Percentiles rank a stretch among this genome's conserved stretches.
Evolutionary conservation across 2,797 vertebrate genomes (phyloP).

Genomic region (Sebastes taczanowskii): DNA sequence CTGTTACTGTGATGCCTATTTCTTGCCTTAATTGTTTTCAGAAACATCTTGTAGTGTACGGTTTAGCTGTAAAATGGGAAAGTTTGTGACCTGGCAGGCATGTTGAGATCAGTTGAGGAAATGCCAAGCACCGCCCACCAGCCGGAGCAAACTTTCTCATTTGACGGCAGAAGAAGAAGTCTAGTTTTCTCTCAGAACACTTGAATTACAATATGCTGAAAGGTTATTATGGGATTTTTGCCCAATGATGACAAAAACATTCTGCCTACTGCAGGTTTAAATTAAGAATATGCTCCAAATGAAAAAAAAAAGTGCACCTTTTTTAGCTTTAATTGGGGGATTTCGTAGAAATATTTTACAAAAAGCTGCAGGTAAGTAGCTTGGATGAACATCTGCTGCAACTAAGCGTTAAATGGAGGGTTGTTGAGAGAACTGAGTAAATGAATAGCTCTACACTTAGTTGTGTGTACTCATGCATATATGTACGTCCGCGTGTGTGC

Average conservation of each 20-base stretch:
- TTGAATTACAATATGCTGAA: too few relatives aligned
- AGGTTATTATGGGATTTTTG: too few relatives aligned
- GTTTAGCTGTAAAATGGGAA: too few relatives aligned
- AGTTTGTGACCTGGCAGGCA: too few relatives aligned
- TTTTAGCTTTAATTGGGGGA: not conserved
- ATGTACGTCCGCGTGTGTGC: conserved; percentile 18
- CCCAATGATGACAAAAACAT: too few relatives aligned
- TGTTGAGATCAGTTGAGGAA: too few relatives aligned
- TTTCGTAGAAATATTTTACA: not conserved
- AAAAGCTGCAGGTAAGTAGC: not conserved
- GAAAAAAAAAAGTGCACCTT: not conserved
- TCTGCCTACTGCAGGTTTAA: not conserved
- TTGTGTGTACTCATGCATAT: conserved; percentile 7
- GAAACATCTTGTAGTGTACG: too few relatives aligned
- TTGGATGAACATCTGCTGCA: not conserved
- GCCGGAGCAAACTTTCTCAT: too few relatives aligned
- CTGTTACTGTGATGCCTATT: too few relatives aligned
- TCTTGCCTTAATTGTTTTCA: accelerated
- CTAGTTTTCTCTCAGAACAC: too few relatives aligned
- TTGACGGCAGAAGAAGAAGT: too few relatives aligned
- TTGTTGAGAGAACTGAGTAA: not conserved
- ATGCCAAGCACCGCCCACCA: too few relatives aligned
- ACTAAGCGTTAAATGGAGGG: not conserved
- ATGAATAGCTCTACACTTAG: conserved; percentile 5
- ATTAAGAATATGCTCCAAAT: not conserved